These are phyloP conservation scores for Anodontia alba DNA, from an alignment of 2,888 invertebrate genomes.

Conservation along the genomic window DNA sequence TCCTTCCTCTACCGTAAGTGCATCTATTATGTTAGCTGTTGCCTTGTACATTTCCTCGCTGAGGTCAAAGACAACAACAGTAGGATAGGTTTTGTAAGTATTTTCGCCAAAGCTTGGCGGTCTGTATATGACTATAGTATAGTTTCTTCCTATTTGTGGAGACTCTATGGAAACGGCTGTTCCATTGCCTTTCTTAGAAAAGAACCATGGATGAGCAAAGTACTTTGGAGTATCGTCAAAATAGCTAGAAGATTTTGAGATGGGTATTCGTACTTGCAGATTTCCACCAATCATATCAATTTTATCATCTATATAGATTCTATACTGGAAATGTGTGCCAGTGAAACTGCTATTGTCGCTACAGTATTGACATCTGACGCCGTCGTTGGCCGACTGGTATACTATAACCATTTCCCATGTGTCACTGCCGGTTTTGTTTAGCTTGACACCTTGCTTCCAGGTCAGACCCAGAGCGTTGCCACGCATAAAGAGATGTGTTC, in stretches of 20 bases:
- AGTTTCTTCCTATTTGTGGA: conserved; percentile 15
- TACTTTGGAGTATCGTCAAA: conserved; percentile 16
- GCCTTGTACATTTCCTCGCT: neutral
- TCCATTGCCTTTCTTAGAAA: neutral
- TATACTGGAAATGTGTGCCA: conserved; percentile 20
- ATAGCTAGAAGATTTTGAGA: conserved; percentile 20
- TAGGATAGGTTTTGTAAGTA: conserved; percentile 30
- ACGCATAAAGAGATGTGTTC: neutral
- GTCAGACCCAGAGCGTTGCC: neutral
- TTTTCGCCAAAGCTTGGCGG: conserved; percentile 49
- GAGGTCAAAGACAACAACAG: conserved; percentile 21
- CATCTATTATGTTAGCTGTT: neutral
- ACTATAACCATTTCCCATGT: neutral
- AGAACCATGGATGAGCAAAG: conserved; percentile 32
- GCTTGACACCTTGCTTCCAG: neutral
- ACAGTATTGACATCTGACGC: neutral
- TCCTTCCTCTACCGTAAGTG: neutral
- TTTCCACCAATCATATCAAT: conserved; percentile 45
- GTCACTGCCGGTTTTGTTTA: neutral
- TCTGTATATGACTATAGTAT: conserved; percentile 9
- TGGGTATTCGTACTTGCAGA: conserved; percentile 26
- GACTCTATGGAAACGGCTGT: conserved; percentile 12
- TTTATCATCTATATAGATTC: conserved; percentile 28
- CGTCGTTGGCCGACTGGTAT: neutral
- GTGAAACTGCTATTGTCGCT: neutral